phyloP scores from a whole-genome alignment of 2,888 invertebrate species.

The Orgyia antiqua region DNA sequence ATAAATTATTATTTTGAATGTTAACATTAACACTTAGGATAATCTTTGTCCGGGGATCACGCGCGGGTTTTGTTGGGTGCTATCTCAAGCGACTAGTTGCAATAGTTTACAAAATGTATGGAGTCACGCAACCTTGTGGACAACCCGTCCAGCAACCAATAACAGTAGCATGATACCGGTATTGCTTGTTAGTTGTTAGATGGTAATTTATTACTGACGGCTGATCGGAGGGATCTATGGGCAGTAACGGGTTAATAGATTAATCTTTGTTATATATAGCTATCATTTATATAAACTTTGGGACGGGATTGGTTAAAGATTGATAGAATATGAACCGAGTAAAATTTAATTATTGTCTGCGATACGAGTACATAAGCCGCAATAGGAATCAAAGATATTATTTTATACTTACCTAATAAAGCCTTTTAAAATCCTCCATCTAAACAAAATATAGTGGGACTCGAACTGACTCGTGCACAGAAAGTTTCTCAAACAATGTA shows the following conservation, averaged over 20 bases:
- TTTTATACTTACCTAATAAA: no score
- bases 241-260: slow-evolving; percentile 10
- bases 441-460: no score
- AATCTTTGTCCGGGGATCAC: slow-evolving; percentile 17
- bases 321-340: slow-evolving; percentile 1
- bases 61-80: slow-evolving; percentile 5
- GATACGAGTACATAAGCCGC: no score
- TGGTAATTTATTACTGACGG: slow-evolving; percentile 9
- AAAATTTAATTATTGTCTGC: no score
- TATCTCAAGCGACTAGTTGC: slow-evolving; percentile 45
- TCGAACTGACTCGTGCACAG: no score
- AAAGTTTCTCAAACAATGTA: no score
- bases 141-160: slow-evolving; percentile 20
- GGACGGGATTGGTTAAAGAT: slow-evolving; percentile 4
- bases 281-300: slow-evolving; percentile 2
- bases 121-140: slow-evolving; percentile 59
- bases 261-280: slow-evolving; percentile 6
- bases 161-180: slow-evolving; percentile 22
- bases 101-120: slow-evolving; percentile 57
- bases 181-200: slow-evolving; percentile 10
- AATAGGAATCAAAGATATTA: no score
- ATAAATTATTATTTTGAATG: slow-evolving; percentile 21
- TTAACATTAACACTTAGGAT: slow-evolving; percentile 17
- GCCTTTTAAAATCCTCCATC: no score
- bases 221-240: slow-evolving; percentile 10